These are phyloP conservation scores for Hiodon alosoides DNA, from an alignment of 2,113 vertebrate species.

Conservation along the genomic window DNA sequence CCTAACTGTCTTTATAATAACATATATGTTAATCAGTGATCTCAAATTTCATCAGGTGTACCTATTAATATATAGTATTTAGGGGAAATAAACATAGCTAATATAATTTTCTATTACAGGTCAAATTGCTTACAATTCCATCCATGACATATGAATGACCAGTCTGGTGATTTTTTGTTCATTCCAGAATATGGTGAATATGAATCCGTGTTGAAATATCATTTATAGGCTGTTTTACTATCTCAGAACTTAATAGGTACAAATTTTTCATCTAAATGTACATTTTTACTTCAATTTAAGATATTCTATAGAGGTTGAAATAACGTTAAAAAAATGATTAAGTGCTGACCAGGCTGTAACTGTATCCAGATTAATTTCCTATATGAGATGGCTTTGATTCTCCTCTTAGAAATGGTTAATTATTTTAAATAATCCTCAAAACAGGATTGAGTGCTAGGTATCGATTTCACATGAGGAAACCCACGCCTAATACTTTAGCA, in stretches of 20 bases:
- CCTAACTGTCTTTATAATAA: slow-evolving; percentile 44
- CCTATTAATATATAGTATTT: slow-evolving; percentile 24
- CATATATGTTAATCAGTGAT: slow-evolving; percentile 43
- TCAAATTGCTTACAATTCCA: neutral
- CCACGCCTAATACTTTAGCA: no score
- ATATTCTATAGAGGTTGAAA: neutral
- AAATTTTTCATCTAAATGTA: neutral
- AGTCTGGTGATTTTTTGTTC: neutral
- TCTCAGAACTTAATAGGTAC: neutral
- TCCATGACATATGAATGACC: neutral
- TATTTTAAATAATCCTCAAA: no score
- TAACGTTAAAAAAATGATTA: no score
- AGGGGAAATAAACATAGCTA: slow-evolving; percentile 53
- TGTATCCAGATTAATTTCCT: no score
- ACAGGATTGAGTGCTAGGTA: no score
- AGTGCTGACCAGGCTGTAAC: no score
- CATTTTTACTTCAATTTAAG: neutral
- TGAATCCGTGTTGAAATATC: slow-evolving; percentile 9
- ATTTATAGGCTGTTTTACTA: neutral
- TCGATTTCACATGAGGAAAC: no score
- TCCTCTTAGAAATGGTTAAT: no score
- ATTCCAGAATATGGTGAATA: slow-evolving; percentile 10
- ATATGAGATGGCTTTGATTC: no score
- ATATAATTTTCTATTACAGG: slow-evolving; percentile 48
- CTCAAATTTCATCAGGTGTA: slow-evolving; percentile 46